These are phyloP conservation scores for Sarcophilus harrisii DNA, from an alignment of 2,797 vertebrate species.

Conservation along the genomic window DNA sequence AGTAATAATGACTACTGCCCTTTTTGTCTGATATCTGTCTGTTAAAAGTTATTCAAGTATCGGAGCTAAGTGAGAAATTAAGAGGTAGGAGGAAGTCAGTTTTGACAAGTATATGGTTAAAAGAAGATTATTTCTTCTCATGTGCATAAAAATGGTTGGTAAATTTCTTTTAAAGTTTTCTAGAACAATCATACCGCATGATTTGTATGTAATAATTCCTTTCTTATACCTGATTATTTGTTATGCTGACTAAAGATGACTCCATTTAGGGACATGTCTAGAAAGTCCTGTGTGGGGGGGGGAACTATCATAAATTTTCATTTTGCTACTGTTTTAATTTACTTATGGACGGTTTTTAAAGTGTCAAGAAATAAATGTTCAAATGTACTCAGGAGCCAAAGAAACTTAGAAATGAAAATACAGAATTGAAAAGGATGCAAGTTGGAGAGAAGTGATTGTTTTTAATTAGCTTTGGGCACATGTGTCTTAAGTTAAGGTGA, in stretches of 20 bases:
- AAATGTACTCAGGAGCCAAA: neutral
- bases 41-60: neutral
- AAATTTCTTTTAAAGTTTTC: neutral
- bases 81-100: neutral
- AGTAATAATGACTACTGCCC: neutral
- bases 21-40: neutral
- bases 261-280: neutral
- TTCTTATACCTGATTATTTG: neutral
- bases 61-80: neutral
- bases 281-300: neutral
- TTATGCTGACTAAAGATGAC: neutral
- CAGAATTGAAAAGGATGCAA: neutral
- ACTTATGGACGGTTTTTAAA: neutral
- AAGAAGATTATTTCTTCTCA: neutral
- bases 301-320: neutral
- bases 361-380: neutral
- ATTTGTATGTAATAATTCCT: neutral
- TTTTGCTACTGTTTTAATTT: neutral
- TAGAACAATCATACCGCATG: neutral
- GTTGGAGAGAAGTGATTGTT: neutral
- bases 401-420: neutral
- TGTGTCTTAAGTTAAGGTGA: neutral
- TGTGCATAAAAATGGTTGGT: neutral
- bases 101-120: neutral
- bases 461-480: neutral